A percentile compares a stretch with the other conserved stretches of the same genome.
phyloP scores from a whole-genome alignment of 2,113 vertebrate species.

The Potamarius usumacintae region DNA sequence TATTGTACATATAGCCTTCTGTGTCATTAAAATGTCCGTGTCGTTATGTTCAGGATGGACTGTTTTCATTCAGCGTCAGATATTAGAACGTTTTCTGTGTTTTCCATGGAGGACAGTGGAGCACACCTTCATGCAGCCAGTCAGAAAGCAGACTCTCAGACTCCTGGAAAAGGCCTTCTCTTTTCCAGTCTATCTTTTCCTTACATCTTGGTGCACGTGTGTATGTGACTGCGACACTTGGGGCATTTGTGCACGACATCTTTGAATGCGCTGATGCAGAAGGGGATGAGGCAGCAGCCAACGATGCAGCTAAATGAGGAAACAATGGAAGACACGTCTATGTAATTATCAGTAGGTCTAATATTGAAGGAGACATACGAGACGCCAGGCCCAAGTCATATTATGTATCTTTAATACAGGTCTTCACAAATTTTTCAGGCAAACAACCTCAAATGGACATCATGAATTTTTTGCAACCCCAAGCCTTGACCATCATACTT shows the following conservation, averaged over 20 bases:
- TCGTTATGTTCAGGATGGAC: neutral
- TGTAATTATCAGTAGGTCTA: neutral
- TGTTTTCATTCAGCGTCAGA: neutral
- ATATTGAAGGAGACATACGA: neutral
- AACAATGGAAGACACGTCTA: neutral
- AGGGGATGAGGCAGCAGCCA: constrained; percentile 72
- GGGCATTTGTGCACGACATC: constrained; percentile 67
- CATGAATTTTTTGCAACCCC: too few species aligned
- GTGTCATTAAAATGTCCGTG: constrained; percentile 39
- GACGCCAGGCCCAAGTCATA: neutral
- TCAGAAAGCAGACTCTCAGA: neutral
- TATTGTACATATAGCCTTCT: constrained; percentile 45
- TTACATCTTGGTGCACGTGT: constrained; percentile 62
- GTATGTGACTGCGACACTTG: constrained; percentile 61
- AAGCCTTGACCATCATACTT: neutral
- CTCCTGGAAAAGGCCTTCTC: neutral
- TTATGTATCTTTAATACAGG: neutral
- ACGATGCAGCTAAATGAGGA: constrained; percentile 62
- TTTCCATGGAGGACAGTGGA: neutral
- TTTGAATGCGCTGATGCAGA: constrained; percentile 64
- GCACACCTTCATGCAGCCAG: neutral
- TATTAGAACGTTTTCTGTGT: neutral
- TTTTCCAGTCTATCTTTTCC: neutral
- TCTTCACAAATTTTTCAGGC: neutral
- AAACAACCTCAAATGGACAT: neutral